These are phyloP conservation scores for Corythoichthys intestinalis DNA, from an alignment of 2,113 vertebrate genomes.

Conservation along the genomic window DNA sequence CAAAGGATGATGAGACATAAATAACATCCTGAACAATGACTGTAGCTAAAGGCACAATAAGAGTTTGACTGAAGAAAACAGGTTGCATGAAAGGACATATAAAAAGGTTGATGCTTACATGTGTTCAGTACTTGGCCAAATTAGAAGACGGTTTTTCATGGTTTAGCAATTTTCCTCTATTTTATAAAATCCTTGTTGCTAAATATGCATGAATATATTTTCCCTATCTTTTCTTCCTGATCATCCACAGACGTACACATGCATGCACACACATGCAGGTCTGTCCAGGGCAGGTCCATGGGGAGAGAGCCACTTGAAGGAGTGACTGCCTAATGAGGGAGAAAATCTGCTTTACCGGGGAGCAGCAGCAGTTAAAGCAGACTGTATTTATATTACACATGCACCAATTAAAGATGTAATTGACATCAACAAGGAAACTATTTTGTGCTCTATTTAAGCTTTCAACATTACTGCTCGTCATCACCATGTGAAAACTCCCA, in stretches of 20 bases:
- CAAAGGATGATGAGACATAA: slow-evolving; percentile 27
- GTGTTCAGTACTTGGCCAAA: not conserved
- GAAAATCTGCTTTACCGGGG: slow-evolving; percentile 65
- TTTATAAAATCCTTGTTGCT: not conserved
- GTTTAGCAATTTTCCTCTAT: slow-evolving; percentile 5
- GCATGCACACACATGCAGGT: slow-evolving; percentile 4
- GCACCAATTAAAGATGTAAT: slow-evolving; percentile 68
- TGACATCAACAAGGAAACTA: slow-evolving; percentile 61
- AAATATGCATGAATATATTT: slow-evolving; percentile 18
- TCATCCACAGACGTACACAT: slow-evolving; percentile 17
- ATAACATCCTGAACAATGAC: slow-evolving; percentile 50
- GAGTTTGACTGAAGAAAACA: slow-evolving; percentile 35
- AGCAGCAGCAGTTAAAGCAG: slow-evolving; percentile 62
- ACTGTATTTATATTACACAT: slow-evolving; percentile 69
- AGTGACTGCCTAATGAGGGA: slow-evolving; percentile 70
- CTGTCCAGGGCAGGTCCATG: slow-evolving; percentile 52
- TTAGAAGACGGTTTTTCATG: not conserved
- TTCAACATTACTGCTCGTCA: slow-evolving; percentile 10
- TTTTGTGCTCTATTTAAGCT: slow-evolving; percentile 42
- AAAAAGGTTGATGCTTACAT: not conserved
- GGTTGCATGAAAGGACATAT: slow-evolving; percentile 14
- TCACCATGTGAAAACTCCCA: not conserved
- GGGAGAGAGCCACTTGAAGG: slow-evolving; percentile 66
- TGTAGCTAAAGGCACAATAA: slow-evolving; percentile 35
- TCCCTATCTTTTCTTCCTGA: not conserved